Evolutionary conservation across 2,797 vertebrate genomes (phyloP), one percentile per base, ranked within the genome.

Genomic region (Hydrolagus colliei): DNA sequence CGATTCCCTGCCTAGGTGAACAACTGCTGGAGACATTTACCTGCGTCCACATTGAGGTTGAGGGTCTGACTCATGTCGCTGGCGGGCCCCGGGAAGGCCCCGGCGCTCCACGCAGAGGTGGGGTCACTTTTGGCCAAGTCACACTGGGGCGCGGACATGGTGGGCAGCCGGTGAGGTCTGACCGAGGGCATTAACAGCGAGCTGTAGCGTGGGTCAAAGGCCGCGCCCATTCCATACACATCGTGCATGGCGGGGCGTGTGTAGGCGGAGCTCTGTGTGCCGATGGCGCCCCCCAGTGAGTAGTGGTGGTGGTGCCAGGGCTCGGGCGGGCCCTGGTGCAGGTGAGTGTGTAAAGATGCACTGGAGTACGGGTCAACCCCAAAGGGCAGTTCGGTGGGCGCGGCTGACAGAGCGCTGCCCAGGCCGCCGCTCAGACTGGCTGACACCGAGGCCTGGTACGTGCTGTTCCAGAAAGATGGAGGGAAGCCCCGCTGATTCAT

Each of bases 401-500:
- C 91, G 0, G 95, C 92, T 0, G 94, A 93, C 87, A 97, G 90
- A 18, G 95, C 91, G 67, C 94, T 92, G 92, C 94, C 94, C 88
- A 94, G 90, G 61, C 92, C 89, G 87, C 89, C 90, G 4, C 93
- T 91, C 77, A 97, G 92, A 0, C 96, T 89, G 1, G 96, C 93
- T 71, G 95, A 90, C 61, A 94, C 93, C 0, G 96, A 92, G 1
- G 96, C 93, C 91, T 97, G 97, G 92, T 98, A 98, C 0, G 96
- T 93, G 88, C 98, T 98, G 94, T 98, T 98, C 98, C 98, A 99
- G 94, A 99, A 99, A 9, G 97, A 99, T 0, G 97, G 95, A 0
- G 98, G 98, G 90, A 99, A 99, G 90, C 96, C 97, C 87, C 98
- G 93, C 91, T 99, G 97, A 91, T 91, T 98, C 98, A 99, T 99